Evolutionary conservation across 2,113 vertebrate species (phyloP), one percentile per base, ranked within the genome.

Genomic region (Kryptolebias marmoratus): DNA sequence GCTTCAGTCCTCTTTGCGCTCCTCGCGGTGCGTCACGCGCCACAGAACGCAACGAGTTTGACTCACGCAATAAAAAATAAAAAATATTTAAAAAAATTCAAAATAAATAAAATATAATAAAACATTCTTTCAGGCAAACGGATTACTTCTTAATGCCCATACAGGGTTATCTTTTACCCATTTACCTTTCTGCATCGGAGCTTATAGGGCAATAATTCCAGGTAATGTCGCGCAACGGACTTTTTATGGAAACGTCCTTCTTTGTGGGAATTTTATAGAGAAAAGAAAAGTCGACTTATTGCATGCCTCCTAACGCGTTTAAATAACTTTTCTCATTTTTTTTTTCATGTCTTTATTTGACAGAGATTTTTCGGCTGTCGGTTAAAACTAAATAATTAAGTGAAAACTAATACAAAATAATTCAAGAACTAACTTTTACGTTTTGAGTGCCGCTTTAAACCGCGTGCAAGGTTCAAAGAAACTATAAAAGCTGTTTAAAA

Each of bases 191-290:
- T 79, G 67, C 88, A 70, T 70, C 79, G 92, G 90, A 91, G 87
- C 80, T 80, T 91, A 77, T 87, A 89, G 71, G 57, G 68, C 39
- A 89, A 36, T 90, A 73, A 85, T 73, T 80, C 45, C 89, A 93
- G 93, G 93, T 94, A 93, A 93, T 81, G 90, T 89, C 71, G 77
- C 75, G 81, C 18, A 73, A 64, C 75, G 80, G 83, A 83, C 77
- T 88, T 77, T 42, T 79, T 61, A 81, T 77, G 78, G 71, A 64
- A 87, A 64, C 54, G 70, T 78, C 42, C 72, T 52, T 84, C 64
- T 56, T 30, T 15, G 27, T 74, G 5, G 54, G 70, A 84, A 54
- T 79, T 69, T 73, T 48, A 76, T 16, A 13, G 15, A 14, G 11
- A 31, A 60, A 65, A 44, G 28, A 47, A 61, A 4, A 22, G 32